A percentile compares a stretch with the other conserved stretches of the same genome.
Conservation (phyloP, 2,888 invertebrate species). For the Chloroclysta siterata region DNA sequence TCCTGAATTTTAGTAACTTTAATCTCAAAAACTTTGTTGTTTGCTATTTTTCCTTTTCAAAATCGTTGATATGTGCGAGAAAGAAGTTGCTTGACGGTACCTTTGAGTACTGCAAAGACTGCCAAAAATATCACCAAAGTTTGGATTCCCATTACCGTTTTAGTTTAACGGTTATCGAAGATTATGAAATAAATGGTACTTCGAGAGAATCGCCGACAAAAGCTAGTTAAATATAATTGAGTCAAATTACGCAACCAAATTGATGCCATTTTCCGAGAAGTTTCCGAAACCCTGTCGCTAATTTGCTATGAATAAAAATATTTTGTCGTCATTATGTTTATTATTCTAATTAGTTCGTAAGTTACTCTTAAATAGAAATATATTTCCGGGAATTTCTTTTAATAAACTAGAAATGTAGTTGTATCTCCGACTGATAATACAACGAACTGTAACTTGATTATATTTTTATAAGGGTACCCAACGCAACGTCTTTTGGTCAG, state of each 20-base stretch:
- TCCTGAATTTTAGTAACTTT: too few relatives aligned
- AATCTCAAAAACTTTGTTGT: too few relatives aligned
- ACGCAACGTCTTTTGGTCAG: too few relatives aligned
- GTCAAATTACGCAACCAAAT: constrained; percentile 10
- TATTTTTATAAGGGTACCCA: neutral
- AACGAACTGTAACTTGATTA: neutral
- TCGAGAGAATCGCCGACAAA: neutral
- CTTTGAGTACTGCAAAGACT: too few relatives aligned
- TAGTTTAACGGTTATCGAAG: too few relatives aligned
- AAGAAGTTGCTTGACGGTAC: too few relatives aligned
- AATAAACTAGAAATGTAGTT: too few relatives aligned
- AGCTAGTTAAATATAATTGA: constrained; percentile 7
- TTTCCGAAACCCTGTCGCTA: constrained; percentile 12
- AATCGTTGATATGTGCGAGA: too few relatives aligned
- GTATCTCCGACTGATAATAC: too few relatives aligned
- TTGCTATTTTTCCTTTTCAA: too few relatives aligned
- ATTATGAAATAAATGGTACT: neutral
- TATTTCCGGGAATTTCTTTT: neutral
- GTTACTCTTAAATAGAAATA: neutral
- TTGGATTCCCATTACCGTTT: too few relatives aligned
- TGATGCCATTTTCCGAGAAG: constrained; percentile 10
- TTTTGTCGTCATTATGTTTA: constrained; percentile 10
- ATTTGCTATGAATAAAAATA: constrained; percentile 18
- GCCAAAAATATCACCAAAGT: too few relatives aligned
- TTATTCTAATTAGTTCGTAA: constrained; percentile 15